Evolutionary conservation across 1,140 invertebrate genomes (phyloP), one percentile per base, ranked within the genome.

Genomic region (Phthorimaea operculella): DNA sequence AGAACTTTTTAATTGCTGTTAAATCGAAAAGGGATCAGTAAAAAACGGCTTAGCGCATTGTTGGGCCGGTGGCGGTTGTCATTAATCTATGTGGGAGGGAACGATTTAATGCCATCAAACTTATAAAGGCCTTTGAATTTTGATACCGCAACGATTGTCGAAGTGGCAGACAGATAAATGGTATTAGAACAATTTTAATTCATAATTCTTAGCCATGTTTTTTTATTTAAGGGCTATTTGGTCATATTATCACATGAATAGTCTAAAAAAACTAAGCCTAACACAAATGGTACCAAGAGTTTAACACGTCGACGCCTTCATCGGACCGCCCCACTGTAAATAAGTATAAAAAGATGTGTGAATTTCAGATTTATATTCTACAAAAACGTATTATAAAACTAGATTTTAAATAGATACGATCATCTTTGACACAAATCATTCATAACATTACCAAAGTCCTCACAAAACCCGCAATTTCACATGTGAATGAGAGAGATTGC

Each of bases 1-100:
- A 66, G 66, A 79, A 82, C 76, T 79, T 82, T 82, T 82, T 82
- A 82, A 82, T 82, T 82, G 79, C 75, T 76, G 76, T 70, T 76
- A 81, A 81, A 79, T 81, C 76, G 74, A 73, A 74, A 78, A 68
- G 75, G 75, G 72, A 70, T 75, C 66, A 50, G 62, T 68, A 70
- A 72, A 78, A 76, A 76, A 69, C 59, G 58, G 55, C 65, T 57
- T 51, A 63, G 58, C 47, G 66, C 58, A 70, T 76, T 79, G 74
- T 74, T 60, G 63, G 59, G 60, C 44, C 28, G 21, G 21, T 28
- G 21, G 42, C 47, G 55, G 58, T 61, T 66, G 68, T 72, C 73
- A 79, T 81, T 74, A 76, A 79, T 79, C 75, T 78, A 74, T 77
- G 74, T 79, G 76, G 76, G 76, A 75, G 78, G 74, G 72, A 72